Evolutionary conservation across 2,113 vertebrate genomes (phyloP).

Genomic region (Alosa alosa): DNA sequence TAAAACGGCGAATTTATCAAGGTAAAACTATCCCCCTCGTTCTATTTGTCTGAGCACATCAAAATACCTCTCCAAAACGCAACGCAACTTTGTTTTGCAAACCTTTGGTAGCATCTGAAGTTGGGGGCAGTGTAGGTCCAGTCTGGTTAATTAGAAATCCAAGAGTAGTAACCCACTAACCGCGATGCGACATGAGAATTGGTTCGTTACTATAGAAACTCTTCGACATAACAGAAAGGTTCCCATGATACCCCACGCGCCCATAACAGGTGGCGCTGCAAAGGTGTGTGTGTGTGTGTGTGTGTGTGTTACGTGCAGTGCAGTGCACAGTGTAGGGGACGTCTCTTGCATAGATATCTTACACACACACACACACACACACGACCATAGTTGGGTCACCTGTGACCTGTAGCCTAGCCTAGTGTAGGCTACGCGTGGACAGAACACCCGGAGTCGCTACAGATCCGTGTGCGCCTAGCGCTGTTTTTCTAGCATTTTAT

Average conservation of each 20-base stretch:
- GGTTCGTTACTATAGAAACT: constrained; percentile 74
- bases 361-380: background rate
- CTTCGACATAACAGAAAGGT: constrained; percentile 56
- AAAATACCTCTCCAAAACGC: background rate
- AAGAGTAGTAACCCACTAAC: background rate
- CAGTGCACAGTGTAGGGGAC: background rate
- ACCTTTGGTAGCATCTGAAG: background rate
- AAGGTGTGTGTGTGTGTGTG: background rate
- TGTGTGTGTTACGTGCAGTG: background rate
- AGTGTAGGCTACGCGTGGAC: background rate
- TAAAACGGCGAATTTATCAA: constrained; percentile 42
- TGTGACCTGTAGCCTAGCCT: background rate
- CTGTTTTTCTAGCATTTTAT: background rate
- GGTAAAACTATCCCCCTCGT: background rate
- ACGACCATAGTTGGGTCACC: background rate
- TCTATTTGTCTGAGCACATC: background rate
- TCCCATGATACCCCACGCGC: constrained; percentile 51
- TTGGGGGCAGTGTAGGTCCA: background rate
- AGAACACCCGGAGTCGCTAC: background rate
- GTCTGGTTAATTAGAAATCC: background rate
- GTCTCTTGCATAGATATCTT: background rate
- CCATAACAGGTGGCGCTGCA: background rate
- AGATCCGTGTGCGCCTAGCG: background rate
- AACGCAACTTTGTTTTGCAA: background rate
- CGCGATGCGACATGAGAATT: constrained; percentile 33